Base-by-base conservation (phyloP, 2,797 vertebrate genomes). In the Linurgus olivaceus region DNA sequence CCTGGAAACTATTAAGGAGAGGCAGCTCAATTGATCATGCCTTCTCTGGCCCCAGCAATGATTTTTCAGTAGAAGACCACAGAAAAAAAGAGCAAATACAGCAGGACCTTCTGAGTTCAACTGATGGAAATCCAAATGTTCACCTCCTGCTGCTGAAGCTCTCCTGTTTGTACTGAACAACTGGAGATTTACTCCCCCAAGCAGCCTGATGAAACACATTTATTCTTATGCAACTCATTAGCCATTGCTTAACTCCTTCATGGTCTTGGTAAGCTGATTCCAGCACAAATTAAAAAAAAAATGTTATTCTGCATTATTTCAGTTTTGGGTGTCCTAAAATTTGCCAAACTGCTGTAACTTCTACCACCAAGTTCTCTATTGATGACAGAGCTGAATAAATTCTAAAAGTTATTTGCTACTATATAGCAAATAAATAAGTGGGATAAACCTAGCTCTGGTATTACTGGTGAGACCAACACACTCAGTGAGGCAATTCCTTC, bases 221-320 rank as follows among this genome's bases (percentile, higher is more conserved):
- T 79, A 48, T 44, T 63, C 72, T 83, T 63, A 83, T 3, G 35
- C 35, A 94, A 92, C 48, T 52, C 44, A 52, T 55, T 6, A 62
- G 62, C 83, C 81, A 87, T 50, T 19, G 1, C 48, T 89, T 89
- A 84, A 92, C 72, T 88, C 86, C 70, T 78, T 81, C 67, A 38
- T 52, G 37, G 44, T 48, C 71, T 76, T 23, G 11, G 51, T 25
- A 79, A 81, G 24, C 52, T 25, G n/a, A 70, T 44, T 73, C 18
- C 17, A 48, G 65, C 38, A 91, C 50, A 82, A 76, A 87, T 10
- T 42, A 42, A 42, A n/a, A 62, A 37, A 70, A 70, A 75, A 67
- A 3, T 35, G 52, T 54, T 63, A 13, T 29, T 80, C 35, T 63
- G 45, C 31, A 45, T 38, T 58, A 42, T 63, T 92, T 87, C 57